phyloP scores from a whole-genome alignment of 2,797 vertebrate species.

The Enteromius argenteus region DNA sequence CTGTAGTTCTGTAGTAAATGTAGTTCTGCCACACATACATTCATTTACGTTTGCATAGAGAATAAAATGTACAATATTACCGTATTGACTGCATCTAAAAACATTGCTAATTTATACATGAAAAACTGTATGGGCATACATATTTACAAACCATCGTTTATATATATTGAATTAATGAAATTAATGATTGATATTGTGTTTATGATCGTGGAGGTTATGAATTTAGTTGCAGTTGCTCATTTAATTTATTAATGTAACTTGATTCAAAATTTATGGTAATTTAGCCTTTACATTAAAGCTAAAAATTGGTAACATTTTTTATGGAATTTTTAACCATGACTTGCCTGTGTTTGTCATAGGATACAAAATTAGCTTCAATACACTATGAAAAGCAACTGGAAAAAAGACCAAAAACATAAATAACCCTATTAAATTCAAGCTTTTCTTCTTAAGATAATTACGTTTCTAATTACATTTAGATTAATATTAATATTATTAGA shows the following conservation, averaged over 20 bases:
- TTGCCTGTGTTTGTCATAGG: background rate
- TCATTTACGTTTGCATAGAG: background rate
- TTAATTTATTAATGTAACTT: background rate
- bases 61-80: constrained; percentile 1
- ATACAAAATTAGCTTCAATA: background rate
- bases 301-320: background rate
- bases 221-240: background rate
- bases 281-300: background rate
- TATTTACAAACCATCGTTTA: background rate
- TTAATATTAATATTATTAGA: background rate
- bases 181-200: background rate
- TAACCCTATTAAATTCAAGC: background rate
- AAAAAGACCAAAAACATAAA: background rate
- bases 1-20: background rate
- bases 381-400: background rate
- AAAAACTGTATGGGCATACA: background rate
- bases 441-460: background rate
- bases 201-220: background rate
- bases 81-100: background rate
- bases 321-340: background rate
- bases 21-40: background rate
- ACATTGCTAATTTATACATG: background rate
- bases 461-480: background rate
- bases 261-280: background rate
- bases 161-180: background rate